These are phyloP conservation scores for Fratercula arctica DNA, from an alignment of 2,797 vertebrate genomes.

Conservation along the genomic window DNA sequence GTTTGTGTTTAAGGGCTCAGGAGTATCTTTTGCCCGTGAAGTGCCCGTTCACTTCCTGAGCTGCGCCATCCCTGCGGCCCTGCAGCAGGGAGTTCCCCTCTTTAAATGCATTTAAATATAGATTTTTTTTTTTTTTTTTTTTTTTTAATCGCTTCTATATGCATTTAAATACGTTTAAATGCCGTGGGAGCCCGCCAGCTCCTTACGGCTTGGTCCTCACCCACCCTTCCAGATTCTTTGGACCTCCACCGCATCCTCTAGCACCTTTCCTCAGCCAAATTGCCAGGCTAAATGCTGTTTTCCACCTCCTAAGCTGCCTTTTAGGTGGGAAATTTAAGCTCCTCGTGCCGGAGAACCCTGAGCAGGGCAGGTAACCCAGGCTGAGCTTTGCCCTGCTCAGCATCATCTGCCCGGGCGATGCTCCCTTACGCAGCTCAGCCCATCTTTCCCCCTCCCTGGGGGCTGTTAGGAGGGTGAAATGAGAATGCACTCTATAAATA, in stretches of 20 bases:
- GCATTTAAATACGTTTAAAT: background rate
- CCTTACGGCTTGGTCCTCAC: background rate
- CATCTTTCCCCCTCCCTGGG: background rate
- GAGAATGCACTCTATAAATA: background rate
- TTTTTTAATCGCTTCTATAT: too few species aligned
- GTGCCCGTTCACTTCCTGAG: background rate
- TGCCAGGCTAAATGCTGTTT: background rate
- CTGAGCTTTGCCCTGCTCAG: background rate
- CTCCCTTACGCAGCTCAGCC: background rate
- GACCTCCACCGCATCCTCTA: background rate
- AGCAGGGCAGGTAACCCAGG: background rate
- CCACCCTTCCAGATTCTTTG: background rate
- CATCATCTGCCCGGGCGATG: background rate
- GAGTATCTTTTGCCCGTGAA: background rate
- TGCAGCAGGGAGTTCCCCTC: background rate
- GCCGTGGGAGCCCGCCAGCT: background rate
- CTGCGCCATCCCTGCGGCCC: background rate
- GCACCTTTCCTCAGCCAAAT: background rate
- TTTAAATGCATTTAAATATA: background rate
- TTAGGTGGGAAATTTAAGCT: background rate
- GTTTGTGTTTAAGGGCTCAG: background rate
- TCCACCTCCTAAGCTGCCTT: background rate
- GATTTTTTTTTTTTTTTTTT: too few species aligned
- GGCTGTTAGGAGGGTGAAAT: background rate
- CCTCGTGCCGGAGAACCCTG: fast-evolving